Evolutionary conservation across 2,797 vertebrate genomes (phyloP), one percentile per base, ranked within the genome.

Genomic region (Hephaestus fuliginosus): DNA sequence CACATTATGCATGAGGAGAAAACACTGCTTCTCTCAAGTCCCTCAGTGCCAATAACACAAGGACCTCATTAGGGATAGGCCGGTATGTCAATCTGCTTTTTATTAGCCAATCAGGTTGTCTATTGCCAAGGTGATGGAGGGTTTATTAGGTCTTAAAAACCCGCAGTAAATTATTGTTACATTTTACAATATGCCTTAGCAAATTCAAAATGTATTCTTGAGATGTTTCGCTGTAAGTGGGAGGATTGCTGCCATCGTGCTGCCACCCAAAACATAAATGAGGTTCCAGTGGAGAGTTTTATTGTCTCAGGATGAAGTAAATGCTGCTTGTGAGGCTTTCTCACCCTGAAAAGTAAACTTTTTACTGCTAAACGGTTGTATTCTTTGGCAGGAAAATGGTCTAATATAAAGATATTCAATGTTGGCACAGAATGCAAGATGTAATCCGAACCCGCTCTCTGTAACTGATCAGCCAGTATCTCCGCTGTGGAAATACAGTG

Each of bases 1-100:
- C 72, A 51, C 66, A 87, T 85, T 83, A 88, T 86, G 80, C 78
- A 89, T 72, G 49, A 66, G 69, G 65, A 36, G 64, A 53, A 74
- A 84, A 60, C 68, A 30, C 74, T 44, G 81, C 57, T 65, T 65
- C 68, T 55, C 60, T 60, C 57, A 83, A 78, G 75, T 83, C 72
- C 72, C 83, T 52, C 78, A 30, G 86, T 65, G 58, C 49, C 74
- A 65, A 49, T 62, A 81, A 86, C 81, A 79, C 60, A 30, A 84
- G 80, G 57, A 73, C 60, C 15, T 72, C 57, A 81, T 83, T 76
- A 76, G 48, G 22, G 43, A 65, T 44, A 70, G 17, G 81, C 14
- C 7, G 55, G 44, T 25, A 53, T 72, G 76, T 76, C 67, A 81
- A 15, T 56, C 41, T 62, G 69, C 36, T 67, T 80, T 78, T 77